Percentiles rank a stretch among this genome's conserved stretches.
Conservation (phyloP, 1,140 invertebrate genomes). For the Anagrus nilaparvatae region DNA sequence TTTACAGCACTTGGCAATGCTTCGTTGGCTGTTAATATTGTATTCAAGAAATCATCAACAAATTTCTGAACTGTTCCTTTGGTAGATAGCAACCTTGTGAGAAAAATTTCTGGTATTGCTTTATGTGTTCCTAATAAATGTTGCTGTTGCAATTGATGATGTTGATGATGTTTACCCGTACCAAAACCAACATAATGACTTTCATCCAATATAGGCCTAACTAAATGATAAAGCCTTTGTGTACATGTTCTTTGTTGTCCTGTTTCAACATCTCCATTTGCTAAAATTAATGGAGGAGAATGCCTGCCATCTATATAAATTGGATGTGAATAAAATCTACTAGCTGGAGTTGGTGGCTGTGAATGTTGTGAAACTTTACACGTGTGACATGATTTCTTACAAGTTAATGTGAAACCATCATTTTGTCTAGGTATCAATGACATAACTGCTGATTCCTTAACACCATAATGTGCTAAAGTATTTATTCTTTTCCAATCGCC, state of each 20-base stretch:
- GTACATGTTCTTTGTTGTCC: slow-evolving; percentile 49
- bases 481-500: slow-evolving; percentile 86
- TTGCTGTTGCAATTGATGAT: slow-evolving; percentile 44
- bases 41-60: slow-evolving; percentile 88
- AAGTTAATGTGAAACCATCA: slow-evolving; percentile 67
- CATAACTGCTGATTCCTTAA: slow-evolving; percentile 91
- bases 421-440: slow-evolving; percentile 81
- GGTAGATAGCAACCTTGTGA: slow-evolving; percentile 83
- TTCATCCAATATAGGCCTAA: slow-evolving; percentile 69
- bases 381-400: slow-evolving; percentile 73
- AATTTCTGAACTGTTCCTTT: slow-evolving; percentile 95
- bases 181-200: slow-evolving; percentile 43
- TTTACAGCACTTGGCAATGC: slow-evolving; percentile 86
- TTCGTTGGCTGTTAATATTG: slow-evolving; percentile 80
- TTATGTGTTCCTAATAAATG: slow-evolving; percentile 71
- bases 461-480: slow-evolving; percentile 85
- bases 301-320: slow-evolving; percentile 55
- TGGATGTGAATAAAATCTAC: slow-evolving; percentile 31
- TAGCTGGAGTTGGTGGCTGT: slow-evolving; percentile 30
- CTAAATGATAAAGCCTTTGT: slow-evolving; percentile 69
- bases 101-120: slow-evolving; percentile 91
- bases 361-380: slow-evolving; percentile 43
- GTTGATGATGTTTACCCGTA: slow-evolving; percentile 31
- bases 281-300: slow-evolving; percentile 57
- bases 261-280: slow-evolving; percentile 65